Evolutionary conservation across 2,113 vertebrate species (phyloP), one percentile per base, ranked within the genome.

Genomic region (Dolichallabes microphthalmus): DNA sequence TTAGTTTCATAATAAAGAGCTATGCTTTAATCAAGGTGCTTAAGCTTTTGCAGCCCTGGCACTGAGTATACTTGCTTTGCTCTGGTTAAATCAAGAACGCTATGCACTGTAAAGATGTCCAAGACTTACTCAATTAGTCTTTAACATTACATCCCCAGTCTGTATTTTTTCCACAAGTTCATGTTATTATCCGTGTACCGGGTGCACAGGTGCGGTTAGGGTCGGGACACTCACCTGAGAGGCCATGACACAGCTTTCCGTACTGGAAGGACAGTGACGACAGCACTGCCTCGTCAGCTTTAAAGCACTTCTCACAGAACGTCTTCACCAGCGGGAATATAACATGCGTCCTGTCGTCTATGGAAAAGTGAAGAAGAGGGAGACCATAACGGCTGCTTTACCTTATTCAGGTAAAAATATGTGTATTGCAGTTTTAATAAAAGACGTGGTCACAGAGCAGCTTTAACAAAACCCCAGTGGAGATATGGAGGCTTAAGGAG

Each of bases 171-270:
- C 35, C 22, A 10, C 13, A 13, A 4, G 45, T 35, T 22, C 10
- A 1, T 39, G 64, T 66, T 3, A 15, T 15, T 20, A 52, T 50
- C 11, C 19, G n/a, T 19, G 35, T 19, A 55, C 20, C n/a, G 50
- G 57, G 39, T 25, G 53, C 30, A 45, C 55, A 71, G 20, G 35
- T 11, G 45, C 32, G 73, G 55, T 58, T n/a, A 53, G 1, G 19
- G 76, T 27, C 27, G 15, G 20, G 20, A 14, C 39, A 35, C 91
- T 88, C 52, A 98, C 97, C 97, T 92, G 96, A 96, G 73, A 99
- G 93, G 90, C 96, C 96, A 57, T 96, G 96, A 90, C 97, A 98
- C 6, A 99, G 94, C 90, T 97, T 97, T 87, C 97, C 97, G 92
- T 97, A 95, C 91, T 98, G 95, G 87, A 96, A 97, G 2, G 97